A percentile compares a stretch with the other conserved stretches of the same genome.
These are phyloP conservation scores for Neomicropteryx cornuta DNA, from an alignment of 1,140 invertebrate species.

Conservation along the genomic window DNA sequence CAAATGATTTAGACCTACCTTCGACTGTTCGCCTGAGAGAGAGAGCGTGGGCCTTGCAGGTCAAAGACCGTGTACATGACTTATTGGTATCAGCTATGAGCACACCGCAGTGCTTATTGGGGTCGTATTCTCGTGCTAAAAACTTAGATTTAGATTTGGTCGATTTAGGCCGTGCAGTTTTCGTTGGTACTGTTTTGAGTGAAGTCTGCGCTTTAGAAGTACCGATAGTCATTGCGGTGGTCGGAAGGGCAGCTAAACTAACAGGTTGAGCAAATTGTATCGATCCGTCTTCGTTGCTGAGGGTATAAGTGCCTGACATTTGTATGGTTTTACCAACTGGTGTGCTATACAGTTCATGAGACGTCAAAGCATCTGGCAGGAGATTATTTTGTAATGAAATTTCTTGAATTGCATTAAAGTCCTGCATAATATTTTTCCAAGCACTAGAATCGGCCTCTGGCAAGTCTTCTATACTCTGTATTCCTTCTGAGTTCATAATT, in stretches of 20 bases:
- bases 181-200: conserved; percentile 16
- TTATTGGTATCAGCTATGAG: conserved; percentile 53
- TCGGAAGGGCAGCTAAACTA: conserved; percentile 10
- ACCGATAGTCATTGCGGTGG: conserved; percentile 22
- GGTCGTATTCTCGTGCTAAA: conserved; percentile 63
- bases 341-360: conserved; percentile 27
- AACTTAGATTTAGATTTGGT: conserved; percentile 44
- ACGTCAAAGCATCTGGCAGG: conserved; percentile 18
- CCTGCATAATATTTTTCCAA: conserved; percentile 38
- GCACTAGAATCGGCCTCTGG: conserved; percentile 25
- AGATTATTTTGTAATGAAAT: conserved; percentile 29
- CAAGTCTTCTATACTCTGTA: conserved; percentile 33
- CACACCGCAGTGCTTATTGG: conserved; percentile 74
- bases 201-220: conserved; percentile 23
- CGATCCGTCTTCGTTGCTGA: conserved; percentile 25
- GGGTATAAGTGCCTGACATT: conserved; percentile 18
- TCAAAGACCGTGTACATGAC: conserved; percentile 69
- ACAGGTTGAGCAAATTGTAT: conserved; percentile 30
- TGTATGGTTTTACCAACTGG: conserved; percentile 20
- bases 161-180: conserved; percentile 36
- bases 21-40: conserved; percentile 60
- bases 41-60: conserved; percentile 74
- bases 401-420: conserved; percentile 33
- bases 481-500: conserved; percentile 38
- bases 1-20: conserved; percentile 66